These are phyloP conservation scores for Thaleichthys pacificus DNA, from an alignment of 2,797 vertebrate species.

Conservation along the genomic window DNA sequence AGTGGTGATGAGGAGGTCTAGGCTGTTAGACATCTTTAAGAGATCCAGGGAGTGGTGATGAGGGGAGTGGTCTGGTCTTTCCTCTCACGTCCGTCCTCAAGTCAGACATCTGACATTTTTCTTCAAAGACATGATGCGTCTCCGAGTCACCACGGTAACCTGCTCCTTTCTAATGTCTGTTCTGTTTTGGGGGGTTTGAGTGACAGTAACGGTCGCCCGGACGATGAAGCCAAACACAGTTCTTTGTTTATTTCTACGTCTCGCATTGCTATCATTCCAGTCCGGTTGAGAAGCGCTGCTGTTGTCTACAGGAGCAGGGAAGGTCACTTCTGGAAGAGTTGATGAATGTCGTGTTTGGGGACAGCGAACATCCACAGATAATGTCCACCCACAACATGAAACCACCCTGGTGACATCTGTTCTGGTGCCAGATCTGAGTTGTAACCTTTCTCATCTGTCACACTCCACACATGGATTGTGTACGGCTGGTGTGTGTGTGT, in stretches of 20 bases:
- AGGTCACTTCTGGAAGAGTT: background rate
- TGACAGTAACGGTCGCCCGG: too few species aligned
- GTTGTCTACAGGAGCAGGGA: background rate
- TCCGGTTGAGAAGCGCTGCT: background rate
- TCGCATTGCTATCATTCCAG: too few species aligned
- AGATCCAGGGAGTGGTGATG: constrained; percentile 12
- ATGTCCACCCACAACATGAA: background rate
- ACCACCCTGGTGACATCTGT: constrained; percentile 1
- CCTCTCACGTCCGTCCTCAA: too few species aligned
- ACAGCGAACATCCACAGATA: background rate
- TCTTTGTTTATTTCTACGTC: too few species aligned
- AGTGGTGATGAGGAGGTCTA: too few species aligned
- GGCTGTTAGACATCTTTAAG: constrained; percentile 27
- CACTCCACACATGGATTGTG: background rate
- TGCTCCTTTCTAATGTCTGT: too few species aligned
- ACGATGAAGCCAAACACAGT: too few species aligned
- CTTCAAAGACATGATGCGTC: too few species aligned
- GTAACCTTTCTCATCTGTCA: constrained; percentile 9
- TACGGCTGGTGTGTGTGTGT: background rate
- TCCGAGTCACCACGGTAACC: too few species aligned
- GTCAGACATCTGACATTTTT: too few species aligned
- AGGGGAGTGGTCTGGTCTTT: background rate
- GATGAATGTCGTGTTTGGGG: background rate
- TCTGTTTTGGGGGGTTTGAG: too few species aligned
- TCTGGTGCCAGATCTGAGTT: background rate